Percentiles rank a stretch among this genome's conserved stretches.
phyloP scores from a whole-genome alignment of 2,113 vertebrate genomes.

The Amblyornis subalaris region DNA sequence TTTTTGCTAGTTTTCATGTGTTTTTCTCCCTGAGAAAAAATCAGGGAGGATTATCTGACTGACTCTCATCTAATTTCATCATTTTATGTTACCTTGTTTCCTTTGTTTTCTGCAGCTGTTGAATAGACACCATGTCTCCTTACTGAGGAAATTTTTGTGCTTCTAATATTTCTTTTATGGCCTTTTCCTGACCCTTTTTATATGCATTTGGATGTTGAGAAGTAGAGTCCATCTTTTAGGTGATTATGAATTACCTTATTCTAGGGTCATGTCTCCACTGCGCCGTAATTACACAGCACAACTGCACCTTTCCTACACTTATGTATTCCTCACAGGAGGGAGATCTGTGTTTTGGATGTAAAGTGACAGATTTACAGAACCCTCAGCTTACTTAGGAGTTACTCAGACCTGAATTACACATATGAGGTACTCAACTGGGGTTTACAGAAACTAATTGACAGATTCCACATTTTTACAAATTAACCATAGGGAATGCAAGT shows the following conservation, averaged over 20 bases:
- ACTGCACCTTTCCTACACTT: not conserved
- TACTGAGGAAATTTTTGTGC: not conserved
- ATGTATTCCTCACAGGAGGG: not conserved
- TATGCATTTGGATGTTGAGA: not conserved
- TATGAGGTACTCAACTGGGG: not conserved
- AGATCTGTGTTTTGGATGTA: not conserved
- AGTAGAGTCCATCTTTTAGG: not conserved
- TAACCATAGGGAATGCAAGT: not conserved
- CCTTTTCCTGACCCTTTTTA: not conserved
- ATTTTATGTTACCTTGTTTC: not conserved
- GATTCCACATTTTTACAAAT: not conserved
- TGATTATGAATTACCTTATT: not conserved
- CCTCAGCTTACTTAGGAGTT: not conserved
- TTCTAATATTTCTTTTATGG: not conserved
- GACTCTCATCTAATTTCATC: not conserved
- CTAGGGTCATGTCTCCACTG: not conserved
- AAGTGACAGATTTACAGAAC: not conserved
- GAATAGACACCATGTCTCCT: not conserved
- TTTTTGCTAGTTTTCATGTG: not conserved
- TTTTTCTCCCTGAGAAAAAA: not conserved
- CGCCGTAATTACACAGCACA: not conserved
- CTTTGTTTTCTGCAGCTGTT: not conserved
- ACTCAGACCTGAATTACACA: not conserved
- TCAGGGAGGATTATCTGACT: not conserved
- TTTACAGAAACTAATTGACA: not conserved